Conservation (phyloP, 2,797 vertebrate genomes). For the Serranus cabrilla region DNA sequence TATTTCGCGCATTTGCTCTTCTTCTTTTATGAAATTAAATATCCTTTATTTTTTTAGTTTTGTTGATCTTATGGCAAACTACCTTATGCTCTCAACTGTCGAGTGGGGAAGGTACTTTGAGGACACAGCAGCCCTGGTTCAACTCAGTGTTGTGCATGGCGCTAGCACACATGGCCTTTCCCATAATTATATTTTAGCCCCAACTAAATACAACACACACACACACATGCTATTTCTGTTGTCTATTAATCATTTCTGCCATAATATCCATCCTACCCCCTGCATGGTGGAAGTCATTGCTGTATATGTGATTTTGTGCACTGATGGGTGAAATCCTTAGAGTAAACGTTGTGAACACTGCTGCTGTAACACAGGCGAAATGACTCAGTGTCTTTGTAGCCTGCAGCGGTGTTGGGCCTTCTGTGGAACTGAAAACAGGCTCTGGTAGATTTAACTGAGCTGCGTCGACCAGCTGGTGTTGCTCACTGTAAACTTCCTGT, state of each 20-base stretch:
- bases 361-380: slow-evolving; percentile 25
- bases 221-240: background rate
- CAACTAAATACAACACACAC: slow-evolving; percentile 32
- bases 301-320: slow-evolving; percentile 33
- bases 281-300: slow-evolving; percentile 17
- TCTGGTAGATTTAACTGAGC: slow-evolving; percentile 48
- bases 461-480: slow-evolving; percentile 61
- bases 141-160: slow-evolving; percentile 8
- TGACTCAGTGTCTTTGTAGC: slow-evolving; percentile 50
- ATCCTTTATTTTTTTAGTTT: background rate
- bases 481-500: slow-evolving; percentile 72
- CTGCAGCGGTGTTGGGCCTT: slow-evolving; percentile 45
- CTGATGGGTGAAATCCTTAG: slow-evolving; percentile 42
- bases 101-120: slow-evolving; percentile 21
- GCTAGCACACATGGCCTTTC: slow-evolving; percentile 13
- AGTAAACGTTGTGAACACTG: slow-evolving; percentile 27
- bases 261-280: slow-evolving; percentile 28
- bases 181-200: slow-evolving; percentile 39
- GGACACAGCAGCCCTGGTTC: slow-evolving; percentile 36
- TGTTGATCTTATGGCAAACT: slow-evolving; percentile 14
- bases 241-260: slow-evolving; percentile 45
- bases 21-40: slow-evolving; percentile 1
- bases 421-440: slow-evolving; percentile 47
- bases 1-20: background rate
- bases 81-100: slow-evolving; percentile 9